A percentile compares a stretch with the other conserved stretches of the same genome.
These are phyloP conservation scores for Brachystomella parvula DNA, from an alignment of 1,140 invertebrate genomes.

Conservation along the genomic window DNA sequence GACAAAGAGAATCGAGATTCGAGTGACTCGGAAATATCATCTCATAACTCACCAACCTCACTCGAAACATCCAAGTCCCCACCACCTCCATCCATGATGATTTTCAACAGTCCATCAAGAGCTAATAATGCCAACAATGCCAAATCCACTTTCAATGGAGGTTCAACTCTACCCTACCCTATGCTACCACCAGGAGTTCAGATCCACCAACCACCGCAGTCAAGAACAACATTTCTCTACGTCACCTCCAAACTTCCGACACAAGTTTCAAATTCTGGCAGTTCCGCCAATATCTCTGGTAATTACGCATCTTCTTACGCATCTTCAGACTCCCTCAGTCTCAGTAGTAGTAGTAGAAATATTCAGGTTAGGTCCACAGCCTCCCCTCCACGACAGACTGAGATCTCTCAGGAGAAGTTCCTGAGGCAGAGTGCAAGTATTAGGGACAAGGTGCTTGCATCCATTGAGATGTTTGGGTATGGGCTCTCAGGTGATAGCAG, in stretches of 20 bases:
- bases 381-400: not conserved
- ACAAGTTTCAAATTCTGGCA: too few relatives aligned
- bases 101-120: not conserved
- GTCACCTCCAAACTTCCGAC: constrained; percentile 37
- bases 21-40: constrained; percentile 37
- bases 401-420: constrained; percentile 17
- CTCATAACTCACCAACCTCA: constrained; percentile 26
- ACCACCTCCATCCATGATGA: not conserved
- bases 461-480: constrained; percentile 36
- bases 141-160: constrained; percentile 4
- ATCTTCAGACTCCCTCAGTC: not conserved
- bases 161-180: constrained; percentile 29
- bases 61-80: constrained; percentile 11
- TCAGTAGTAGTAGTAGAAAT: constrained; percentile 6
- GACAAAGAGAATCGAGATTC: constrained; percentile 38
- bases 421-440: constrained; percentile 23
- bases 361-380: not conserved
- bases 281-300: too few relatives aligned
- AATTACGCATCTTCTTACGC: too few relatives aligned
- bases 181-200: constrained; percentile 38
- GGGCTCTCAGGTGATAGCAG: constrained; percentile 17
- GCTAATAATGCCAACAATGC: not conserved
- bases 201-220: constrained; percentile 36
- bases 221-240: constrained; percentile 35
- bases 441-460: constrained; percentile 32